These are phyloP conservation scores for Caiman crocodilus DNA, from an alignment of 2,797 vertebrate genomes.

Conservation along the genomic window DNA sequence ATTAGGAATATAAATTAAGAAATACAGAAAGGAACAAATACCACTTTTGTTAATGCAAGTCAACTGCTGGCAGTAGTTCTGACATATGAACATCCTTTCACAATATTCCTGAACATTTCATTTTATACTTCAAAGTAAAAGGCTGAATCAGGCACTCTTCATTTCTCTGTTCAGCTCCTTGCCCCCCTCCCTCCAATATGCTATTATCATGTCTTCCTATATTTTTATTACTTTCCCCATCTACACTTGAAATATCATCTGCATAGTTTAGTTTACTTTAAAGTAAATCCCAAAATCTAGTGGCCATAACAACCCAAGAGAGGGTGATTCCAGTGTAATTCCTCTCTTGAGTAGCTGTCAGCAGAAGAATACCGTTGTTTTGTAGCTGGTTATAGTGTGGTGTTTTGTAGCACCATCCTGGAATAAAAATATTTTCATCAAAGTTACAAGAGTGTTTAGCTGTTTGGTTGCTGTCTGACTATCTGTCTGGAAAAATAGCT, in stretches of 20 bases:
- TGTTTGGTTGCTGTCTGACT: neutral
- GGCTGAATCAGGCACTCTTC: neutral
- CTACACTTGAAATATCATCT: neutral
- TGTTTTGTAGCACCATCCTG: neutral
- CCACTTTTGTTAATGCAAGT: constrained; percentile 57
- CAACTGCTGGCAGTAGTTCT: constrained; percentile 53
- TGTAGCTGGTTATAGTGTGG: neutral
- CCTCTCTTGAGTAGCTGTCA: neutral
- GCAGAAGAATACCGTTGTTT: neutral
- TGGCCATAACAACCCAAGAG: neutral
- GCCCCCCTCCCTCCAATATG: no score
- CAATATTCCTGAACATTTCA: neutral
- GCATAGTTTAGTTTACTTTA: neutral
- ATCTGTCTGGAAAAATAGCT: neutral
- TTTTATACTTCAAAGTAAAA: constrained; percentile 7
- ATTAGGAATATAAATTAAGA: constrained; percentile 42
- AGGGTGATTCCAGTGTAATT: neutral
- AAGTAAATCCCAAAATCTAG: neutral
- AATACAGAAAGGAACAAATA: constrained; percentile 56
- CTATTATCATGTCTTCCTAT: neutral
- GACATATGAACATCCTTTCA: constrained; percentile 31
- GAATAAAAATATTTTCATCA: neutral
- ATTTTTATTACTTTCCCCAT: neutral
- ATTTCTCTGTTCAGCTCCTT: neutral
- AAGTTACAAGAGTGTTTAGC: neutral